Conservation (phyloP, 2,888 invertebrate genomes). For the Paralinhomoeus sp. region DNA sequence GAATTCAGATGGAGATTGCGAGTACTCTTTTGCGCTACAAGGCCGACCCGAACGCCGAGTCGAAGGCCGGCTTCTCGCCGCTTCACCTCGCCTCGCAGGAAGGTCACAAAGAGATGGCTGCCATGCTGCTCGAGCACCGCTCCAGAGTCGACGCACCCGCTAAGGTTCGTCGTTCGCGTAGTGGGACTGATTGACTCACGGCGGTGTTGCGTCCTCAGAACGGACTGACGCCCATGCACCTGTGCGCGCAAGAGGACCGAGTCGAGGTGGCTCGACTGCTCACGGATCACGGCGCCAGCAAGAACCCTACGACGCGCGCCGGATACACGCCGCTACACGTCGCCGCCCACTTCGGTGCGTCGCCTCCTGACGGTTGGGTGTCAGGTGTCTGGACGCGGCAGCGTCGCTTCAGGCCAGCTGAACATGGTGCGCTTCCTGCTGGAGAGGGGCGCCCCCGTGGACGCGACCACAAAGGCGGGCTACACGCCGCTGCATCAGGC, state of each 20-base stretch:
- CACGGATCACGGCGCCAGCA: conserved; percentile 57
- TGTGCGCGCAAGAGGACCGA: conserved; percentile 89
- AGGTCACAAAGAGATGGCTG: conserved; percentile 87
- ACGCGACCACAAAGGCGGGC: conserved; percentile 34
- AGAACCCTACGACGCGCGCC: conserved; percentile 41
- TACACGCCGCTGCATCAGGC: conserved; percentile 86
- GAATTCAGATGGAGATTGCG: conserved; percentile 59
- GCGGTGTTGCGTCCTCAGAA: too few species aligned
- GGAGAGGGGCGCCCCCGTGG: conserved; percentile 67
- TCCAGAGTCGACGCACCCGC: neutral
- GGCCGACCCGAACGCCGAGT: conserved; percentile 81
- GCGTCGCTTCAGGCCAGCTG: too few species aligned
- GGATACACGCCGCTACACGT: conserved; percentile 98
- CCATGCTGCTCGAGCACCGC: conserved; percentile 61
- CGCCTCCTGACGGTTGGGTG: too few species aligned
- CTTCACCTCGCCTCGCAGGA: conserved; percentile 61
- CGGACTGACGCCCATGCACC: conserved; percentile 80
- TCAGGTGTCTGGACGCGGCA: too few species aligned
- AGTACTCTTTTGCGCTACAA: conserved; percentile 71
- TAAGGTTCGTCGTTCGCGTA: too few species aligned
- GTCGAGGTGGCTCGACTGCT: conserved; percentile 83
- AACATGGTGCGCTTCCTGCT: conserved; percentile 85
- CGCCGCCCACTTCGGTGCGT: conserved; percentile 93
- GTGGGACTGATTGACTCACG: too few species aligned
- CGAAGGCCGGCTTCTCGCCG: conserved; percentile 91